Conservation (phyloP, 92 coral and sea anemone genomes). For the Palythoa grandis region DNA sequence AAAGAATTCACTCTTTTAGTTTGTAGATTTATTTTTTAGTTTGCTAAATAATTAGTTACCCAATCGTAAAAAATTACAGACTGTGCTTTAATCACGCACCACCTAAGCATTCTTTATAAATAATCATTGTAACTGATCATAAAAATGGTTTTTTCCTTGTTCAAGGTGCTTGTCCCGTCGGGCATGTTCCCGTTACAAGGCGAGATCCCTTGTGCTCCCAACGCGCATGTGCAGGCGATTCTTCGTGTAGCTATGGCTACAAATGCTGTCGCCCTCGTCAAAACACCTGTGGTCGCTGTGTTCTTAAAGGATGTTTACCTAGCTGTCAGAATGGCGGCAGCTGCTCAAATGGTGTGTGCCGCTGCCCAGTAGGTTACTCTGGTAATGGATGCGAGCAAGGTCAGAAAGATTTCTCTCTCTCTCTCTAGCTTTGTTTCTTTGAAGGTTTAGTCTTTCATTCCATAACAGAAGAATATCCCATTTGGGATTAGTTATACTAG, state of each 20-base stretch:
- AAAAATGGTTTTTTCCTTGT: not conserved
- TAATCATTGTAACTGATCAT: not conserved
- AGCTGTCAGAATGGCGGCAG: conserved; percentile 29
- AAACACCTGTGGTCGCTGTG: conserved; percentile 38
- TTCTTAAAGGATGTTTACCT: conserved; percentile 1
- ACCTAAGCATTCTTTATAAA: too few species aligned
- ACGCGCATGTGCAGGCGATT: conserved; percentile 24
- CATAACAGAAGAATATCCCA: not conserved
- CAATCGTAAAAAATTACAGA: too few species aligned
- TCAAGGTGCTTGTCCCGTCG: conserved; percentile 24
- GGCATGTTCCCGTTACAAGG: conserved; percentile 21
- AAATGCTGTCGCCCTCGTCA: conserved; percentile 24
- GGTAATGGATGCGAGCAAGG: conserved; percentile 34
- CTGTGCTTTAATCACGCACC: too few species aligned
- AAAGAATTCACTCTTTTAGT: too few species aligned
- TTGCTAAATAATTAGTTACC: too few species aligned
- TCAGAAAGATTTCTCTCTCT: not conserved
- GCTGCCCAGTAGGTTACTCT: conserved; percentile 32
- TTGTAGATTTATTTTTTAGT: too few species aligned
- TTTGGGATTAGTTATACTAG: not conserved
- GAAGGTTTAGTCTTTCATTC: not conserved
- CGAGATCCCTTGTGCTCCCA: conserved; percentile 26
- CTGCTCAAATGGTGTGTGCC: conserved; percentile 36
- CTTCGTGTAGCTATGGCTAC: conserved; percentile 11
- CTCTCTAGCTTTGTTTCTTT: not conserved